Evolutionary conservation across 2,888 invertebrate species (phyloP).

Genomic region (Leptothorax acervorum): DNA sequence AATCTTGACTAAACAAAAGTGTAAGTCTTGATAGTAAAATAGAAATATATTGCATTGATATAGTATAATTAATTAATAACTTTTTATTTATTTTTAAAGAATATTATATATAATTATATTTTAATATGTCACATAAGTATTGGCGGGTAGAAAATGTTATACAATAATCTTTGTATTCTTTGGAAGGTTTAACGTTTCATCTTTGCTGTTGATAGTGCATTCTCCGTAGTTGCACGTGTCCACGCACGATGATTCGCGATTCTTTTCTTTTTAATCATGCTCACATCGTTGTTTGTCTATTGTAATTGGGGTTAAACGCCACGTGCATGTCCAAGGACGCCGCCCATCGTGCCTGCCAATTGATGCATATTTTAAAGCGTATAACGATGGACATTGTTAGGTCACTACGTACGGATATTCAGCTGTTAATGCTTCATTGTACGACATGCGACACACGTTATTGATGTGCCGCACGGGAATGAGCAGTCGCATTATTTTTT

Average conservation of each 20-base stretch:
- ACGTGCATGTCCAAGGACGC: conserved; percentile 24
- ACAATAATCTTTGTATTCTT: too few species aligned
- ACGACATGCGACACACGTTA: background rate
- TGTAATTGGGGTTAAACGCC: conserved; percentile 28
- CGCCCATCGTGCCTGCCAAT: background rate
- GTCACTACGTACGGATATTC: conserved; percentile 10
- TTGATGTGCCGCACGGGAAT: background rate
- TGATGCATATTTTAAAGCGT: conserved; percentile 41
- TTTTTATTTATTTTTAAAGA: too few species aligned
- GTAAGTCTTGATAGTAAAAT: background rate
- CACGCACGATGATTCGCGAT: background rate
- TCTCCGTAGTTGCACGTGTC: background rate
- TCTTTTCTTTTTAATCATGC: background rate
- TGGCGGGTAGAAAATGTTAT: background rate
- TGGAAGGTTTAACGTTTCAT: background rate
- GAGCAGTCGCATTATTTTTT: background rate
- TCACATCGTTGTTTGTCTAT: background rate
- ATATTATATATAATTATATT: too few species aligned
- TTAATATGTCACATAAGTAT: background rate
- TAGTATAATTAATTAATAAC: background rate
- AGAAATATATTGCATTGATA: background rate
- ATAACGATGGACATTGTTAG: background rate
- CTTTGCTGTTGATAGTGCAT: background rate
- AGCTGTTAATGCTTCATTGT: conserved; percentile 10
- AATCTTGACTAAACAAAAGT: background rate